Evolutionary conservation across 2,113 vertebrate genomes (phyloP).

Genomic region (Alligator sinensis): DNA sequence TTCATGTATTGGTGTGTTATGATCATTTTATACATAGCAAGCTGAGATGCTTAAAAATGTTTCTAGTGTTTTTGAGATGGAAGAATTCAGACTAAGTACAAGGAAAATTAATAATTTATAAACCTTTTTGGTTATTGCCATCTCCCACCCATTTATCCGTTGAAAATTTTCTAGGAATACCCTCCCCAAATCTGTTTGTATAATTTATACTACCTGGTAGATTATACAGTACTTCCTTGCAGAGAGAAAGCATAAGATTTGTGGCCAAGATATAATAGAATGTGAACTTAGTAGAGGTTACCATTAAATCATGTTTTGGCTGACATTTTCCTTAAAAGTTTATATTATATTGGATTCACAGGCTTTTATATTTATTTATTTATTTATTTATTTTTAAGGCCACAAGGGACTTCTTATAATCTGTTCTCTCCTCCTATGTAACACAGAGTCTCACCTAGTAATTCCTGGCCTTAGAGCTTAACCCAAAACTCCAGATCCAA

Average conservation of each 20-base stretch:
- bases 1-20: conserved; percentile 8
- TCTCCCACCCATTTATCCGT: not conserved
- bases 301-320: not conserved
- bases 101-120: not conserved
- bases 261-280: not conserved
- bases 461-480: not conserved
- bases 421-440: not conserved
- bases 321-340: conserved; percentile 37
- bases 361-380: too few species aligned
- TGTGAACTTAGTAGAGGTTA: conserved; percentile 43
- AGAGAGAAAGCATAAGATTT: not conserved
- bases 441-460: not conserved
- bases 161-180: not conserved
- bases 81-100: not conserved
- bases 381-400: not conserved
- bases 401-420: not conserved
- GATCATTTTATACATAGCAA: not conserved
- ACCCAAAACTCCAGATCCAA: not conserved
- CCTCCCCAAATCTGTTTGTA: not conserved
- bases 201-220: not conserved
- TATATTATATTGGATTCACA: not conserved
- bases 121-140: not conserved
- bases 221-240: not conserved
- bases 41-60: not conserved
- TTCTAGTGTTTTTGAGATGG: not conserved